A percentile compares a stretch with the other conserved stretches of the same genome.
phyloP scores from a whole-genome alignment of 92 coral and sea anemone species.

The Bergia sp. region DNA sequence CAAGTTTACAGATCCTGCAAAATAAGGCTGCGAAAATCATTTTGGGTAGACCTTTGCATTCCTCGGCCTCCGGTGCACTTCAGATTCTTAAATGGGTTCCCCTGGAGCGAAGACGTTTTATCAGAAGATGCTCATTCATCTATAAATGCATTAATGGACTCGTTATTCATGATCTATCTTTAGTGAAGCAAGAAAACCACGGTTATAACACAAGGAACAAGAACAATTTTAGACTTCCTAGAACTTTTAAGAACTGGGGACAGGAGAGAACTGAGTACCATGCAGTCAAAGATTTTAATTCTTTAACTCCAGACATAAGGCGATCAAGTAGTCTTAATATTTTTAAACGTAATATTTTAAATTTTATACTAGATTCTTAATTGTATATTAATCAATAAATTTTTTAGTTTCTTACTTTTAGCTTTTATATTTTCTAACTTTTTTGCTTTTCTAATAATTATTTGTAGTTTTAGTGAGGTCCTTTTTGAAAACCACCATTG shows the following conservation, averaged over 20 bases:
- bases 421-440: too few relatives aligned
- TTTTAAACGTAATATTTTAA: slow-evolving; percentile 1
- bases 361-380: slow-evolving; percentile 1
- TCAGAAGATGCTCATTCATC: neutral
- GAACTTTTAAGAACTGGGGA: slow-evolving; percentile 2
- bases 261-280: slow-evolving; percentile 8
- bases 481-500: too few relatives aligned
- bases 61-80: slow-evolving; percentile 27
- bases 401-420: neutral
- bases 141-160: neutral
- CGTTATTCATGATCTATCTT: neutral
- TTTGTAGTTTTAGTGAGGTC: too few relatives aligned
- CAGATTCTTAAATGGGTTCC: neutral
- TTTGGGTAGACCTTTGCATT: slow-evolving; percentile 32
- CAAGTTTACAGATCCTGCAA: slow-evolving; percentile 7
- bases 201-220: slow-evolving; percentile 7
- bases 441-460: too few relatives aligned
- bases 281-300: neutral
- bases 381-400: neutral
- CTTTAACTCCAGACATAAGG: neutral
- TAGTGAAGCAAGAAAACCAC: neutral
- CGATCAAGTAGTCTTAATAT: slow-evolving; percentile 5
- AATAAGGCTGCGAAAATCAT: slow-evolving; percentile 38
- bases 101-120: neutral
- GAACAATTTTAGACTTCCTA: neutral